Base-by-base conservation (phyloP, 2,888 invertebrate genomes). In the Serripes groenlandicus region DNA sequence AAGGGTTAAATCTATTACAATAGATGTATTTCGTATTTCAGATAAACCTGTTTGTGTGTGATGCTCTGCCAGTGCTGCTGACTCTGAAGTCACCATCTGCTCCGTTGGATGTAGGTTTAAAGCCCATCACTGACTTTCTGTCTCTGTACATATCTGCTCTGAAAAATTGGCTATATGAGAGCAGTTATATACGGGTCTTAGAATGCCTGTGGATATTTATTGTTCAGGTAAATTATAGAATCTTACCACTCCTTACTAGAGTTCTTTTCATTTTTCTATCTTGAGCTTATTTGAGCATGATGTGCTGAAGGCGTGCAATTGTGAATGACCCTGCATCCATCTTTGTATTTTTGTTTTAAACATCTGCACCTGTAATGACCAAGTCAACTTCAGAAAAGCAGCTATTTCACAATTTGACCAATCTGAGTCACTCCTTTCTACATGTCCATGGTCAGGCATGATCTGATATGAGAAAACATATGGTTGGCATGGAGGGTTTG, bases 201-300 rank as follows among this genome's bases (percentile, higher is more conserved):
- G 90, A 91, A 49, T 89, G 88, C 77, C 81, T 93, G 9, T 93
- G 93, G 93, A 88, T 91, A 9, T 90, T 91, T 37, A 90, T 92
- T 54, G 92, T 92, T 0, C 89, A 91, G 89, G 92, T 93, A 62
- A 32, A 62, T 1, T 32, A 26, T 54, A 54, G 42, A 18, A 18
- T 9, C 42, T 42, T 11, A 42, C 9, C 42, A 11, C 18, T 42
- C 9, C 42, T 18, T 18, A 11, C 42, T 11, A 42, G 42, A 11
- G 11, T 42, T 18, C 42, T 18, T 42, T 18, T 42, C n/a, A n/a
- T n/a, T n/a, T n/a, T n/a, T n/a, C n/a, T n/a, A n/a, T n/a, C n/a
- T n/a, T n/a, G n/a, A n/a, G n/a, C n/a, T n/a, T n/a, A n/a, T n/a
- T n/a, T n/a, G n/a, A n/a, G n/a, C n/a, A n/a, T n/a, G n/a, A n/a